Conservation (phyloP, 2,113 vertebrate species). For the Propithecus coquereli region DNA sequence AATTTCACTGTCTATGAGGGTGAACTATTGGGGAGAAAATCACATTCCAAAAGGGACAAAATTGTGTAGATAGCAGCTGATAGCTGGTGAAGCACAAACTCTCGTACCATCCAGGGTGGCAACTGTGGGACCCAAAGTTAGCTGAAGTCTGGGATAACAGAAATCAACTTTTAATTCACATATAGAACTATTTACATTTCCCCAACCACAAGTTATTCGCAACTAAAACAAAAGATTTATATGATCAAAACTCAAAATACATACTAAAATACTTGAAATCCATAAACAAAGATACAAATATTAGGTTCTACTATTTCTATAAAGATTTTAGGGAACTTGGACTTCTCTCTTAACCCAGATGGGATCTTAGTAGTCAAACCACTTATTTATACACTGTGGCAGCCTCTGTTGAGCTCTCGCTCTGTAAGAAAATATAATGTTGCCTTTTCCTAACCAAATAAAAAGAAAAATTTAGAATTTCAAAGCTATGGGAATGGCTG, state of each 20-base stretch:
- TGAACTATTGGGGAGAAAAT: background rate
- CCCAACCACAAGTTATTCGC: background rate
- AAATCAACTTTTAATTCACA: background rate
- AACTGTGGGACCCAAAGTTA: background rate
- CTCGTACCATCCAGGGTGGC: background rate
- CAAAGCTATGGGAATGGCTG: background rate
- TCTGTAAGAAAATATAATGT: background rate
- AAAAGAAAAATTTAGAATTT: background rate
- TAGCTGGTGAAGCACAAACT: background rate
- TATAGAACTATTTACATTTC: background rate
- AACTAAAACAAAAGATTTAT: background rate
- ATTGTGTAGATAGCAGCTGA: background rate
- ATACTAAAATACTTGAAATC: background rate
- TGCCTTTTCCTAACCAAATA: constrained; percentile 1
- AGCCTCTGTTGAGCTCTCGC: background rate
- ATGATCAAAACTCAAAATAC: background rate
- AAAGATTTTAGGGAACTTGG: background rate
- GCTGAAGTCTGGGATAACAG: background rate
- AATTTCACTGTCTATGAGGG: background rate
- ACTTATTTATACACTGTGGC: background rate
- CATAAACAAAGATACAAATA: background rate
- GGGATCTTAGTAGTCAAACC: background rate
- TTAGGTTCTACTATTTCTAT: background rate
- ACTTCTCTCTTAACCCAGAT: background rate
- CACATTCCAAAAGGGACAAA: background rate